Evolutionary conservation across 2,888 invertebrate genomes (phyloP), one percentile per base, ranked within the genome.

Genomic region (Blastobasis adustella): DNA sequence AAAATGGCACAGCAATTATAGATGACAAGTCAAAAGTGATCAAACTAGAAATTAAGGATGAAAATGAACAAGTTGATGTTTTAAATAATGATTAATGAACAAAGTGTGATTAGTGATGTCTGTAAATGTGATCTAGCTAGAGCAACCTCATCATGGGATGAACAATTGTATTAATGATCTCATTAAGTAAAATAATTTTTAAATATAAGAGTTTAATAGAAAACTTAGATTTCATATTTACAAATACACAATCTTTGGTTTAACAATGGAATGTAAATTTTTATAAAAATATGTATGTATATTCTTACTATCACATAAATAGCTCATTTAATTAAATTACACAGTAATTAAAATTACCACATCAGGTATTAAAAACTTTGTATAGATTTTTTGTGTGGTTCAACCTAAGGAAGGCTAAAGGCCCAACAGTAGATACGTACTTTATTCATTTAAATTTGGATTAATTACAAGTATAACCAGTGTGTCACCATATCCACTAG

Each of bases 21-120:
- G 70, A 71, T 56, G 65, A 74, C 60, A 79, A 76, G 50, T 53
- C 72, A 1, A 83, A 86, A 66, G 60, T 81, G 6, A 67, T 78
- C 8, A 83, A 86, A 66, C 54, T 79, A 47, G 79, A 80, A 56
- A 49, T 69, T 7, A 74, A 76, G 53, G 66, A 75, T 45, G 73
- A 76, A 57, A 52, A 49, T 53, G 51, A 39, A 7, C 7, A 42
- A 5, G 10, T 23, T 39, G 47, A 36, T 53, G 10, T 37, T 41
- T 38, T 46, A 42, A 39, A 44, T 46, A 10, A 47, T 10, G 23
- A 43, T 6, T 53, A 9, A 5, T 10, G 41, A 38, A 44, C 42
- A 51, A 37, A 47, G 23, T 40, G 37, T 39, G 37, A 9, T 43
- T 4, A 48, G 49, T 37, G 45, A 38, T n/a, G 23, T 23, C 23